Evolutionary conservation across 1,140 invertebrate genomes (phyloP).

Genomic region (Copidosoma floridanum): DNA sequence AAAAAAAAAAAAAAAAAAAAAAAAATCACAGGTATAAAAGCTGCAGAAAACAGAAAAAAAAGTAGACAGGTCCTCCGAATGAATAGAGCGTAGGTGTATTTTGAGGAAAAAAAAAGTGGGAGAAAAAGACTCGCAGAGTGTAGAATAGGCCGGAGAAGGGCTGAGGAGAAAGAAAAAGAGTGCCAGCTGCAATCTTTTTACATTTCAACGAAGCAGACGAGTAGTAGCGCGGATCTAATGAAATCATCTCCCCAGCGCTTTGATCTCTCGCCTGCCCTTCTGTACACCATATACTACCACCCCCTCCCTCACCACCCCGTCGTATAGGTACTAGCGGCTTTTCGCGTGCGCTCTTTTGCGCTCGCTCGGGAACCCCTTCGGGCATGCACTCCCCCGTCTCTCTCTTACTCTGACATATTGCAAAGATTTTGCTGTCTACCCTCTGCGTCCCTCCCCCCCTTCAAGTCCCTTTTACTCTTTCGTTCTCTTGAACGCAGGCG

Average conservation of each 20-base stretch:
- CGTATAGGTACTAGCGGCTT: no score
- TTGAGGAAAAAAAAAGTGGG: no score
- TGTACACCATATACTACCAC: constrained; percentile 29
- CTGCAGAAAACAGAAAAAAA: no score
- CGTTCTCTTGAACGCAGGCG: no score
- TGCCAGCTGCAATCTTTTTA: constrained; percentile 49
- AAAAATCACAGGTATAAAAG: not conserved
- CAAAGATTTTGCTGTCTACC: constrained; percentile 9
- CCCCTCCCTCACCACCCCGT: constrained; percentile 32
- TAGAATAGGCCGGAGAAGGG: not conserved
- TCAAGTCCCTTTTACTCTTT: constrained; percentile 3
- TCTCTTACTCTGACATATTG: not conserved
- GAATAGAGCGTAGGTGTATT: no score
- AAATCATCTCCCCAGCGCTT: constrained; percentile 55
- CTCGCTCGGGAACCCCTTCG: not conserved
- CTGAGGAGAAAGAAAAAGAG: constrained; percentile 18
- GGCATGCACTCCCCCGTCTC: not conserved
- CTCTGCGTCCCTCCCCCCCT: constrained; percentile 23
- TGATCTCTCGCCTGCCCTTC: constrained; percentile 49
- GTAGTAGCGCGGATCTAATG: constrained; percentile 54
- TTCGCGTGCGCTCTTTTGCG: constrained; percentile 10
- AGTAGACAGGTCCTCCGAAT: no score
- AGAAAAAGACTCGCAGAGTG: not conserved
- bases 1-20: not conserved
- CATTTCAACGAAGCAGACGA: constrained; percentile 54